Evolutionary conservation across 2,888 invertebrate species (phyloP).

Genomic region (Hydrotaea cyrtoneurina): DNA sequence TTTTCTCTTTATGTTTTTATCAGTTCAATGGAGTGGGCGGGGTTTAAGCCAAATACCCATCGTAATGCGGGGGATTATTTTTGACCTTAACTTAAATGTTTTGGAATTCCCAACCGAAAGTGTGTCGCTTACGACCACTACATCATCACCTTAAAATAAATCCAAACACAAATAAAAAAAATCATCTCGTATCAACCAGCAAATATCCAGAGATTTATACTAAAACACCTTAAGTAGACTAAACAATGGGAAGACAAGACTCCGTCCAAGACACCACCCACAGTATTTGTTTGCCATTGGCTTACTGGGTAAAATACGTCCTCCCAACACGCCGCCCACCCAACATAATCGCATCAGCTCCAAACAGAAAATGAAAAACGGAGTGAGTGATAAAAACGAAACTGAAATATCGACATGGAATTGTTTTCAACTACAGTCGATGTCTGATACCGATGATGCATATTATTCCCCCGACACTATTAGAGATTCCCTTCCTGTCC

Average conservation of each 20-base stretch:
- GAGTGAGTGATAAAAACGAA: background rate
- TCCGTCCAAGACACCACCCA: too few relatives aligned
- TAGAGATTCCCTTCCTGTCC: slow-evolving; percentile 45
- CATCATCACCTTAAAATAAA: too few relatives aligned
- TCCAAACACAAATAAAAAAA: too few relatives aligned
- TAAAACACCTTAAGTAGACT: background rate
- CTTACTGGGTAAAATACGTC: background rate
- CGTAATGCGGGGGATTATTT: too few relatives aligned
- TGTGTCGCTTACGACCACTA: too few relatives aligned
- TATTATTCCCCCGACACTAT: slow-evolving; percentile 51
- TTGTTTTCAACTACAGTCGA: slow-evolving; percentile 42
- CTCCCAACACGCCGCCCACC: background rate
- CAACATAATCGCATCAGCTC: background rate
- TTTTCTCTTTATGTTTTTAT: too few relatives aligned
- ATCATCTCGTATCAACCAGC: too few relatives aligned
- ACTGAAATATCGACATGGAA: slow-evolving; percentile 35
- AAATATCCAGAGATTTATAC: background rate
- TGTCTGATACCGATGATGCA: slow-evolving; percentile 44
- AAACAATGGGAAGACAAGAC: background rate
- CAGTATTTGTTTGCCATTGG: background rate
- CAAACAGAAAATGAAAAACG: background rate
- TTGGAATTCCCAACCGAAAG: too few relatives aligned
- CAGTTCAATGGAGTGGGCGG: too few relatives aligned
- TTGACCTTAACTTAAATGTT: too few relatives aligned
- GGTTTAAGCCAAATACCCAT: too few relatives aligned